phyloP scores from a whole-genome alignment of 1,140 invertebrate genomes.

The Trypoxylus dichotomus region DNA sequence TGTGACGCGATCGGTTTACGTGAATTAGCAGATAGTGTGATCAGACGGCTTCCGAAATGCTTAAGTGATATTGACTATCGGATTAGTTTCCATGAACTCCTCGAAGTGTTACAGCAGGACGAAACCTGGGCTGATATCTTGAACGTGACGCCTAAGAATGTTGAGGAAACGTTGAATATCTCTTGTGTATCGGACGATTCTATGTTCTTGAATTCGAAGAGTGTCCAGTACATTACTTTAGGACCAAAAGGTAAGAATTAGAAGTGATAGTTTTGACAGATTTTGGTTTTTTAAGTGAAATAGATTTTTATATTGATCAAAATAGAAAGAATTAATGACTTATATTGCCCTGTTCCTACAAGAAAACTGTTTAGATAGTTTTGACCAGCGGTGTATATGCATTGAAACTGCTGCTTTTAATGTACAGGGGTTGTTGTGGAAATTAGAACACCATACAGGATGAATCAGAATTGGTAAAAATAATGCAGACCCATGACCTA shows the following conservation, averaged over 20 bases:
- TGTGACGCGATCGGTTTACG: slow-evolving; percentile 65
- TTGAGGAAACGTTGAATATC: slow-evolving; percentile 11
- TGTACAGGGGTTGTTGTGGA: too few species aligned
- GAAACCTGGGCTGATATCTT: slow-evolving; percentile 53
- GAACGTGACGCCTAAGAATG: slow-evolving; percentile 41
- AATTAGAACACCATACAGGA: too few species aligned
- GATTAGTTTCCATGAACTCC: slow-evolving; percentile 70
- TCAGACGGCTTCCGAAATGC: slow-evolving; percentile 57
- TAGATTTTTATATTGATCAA: too few species aligned
- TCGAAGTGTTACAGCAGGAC: slow-evolving; percentile 63
- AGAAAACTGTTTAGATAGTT: too few species aligned
- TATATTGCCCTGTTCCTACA: too few species aligned
- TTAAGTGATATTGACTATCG: slow-evolving; percentile 66
- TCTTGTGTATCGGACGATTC: slow-evolving; percentile 22
- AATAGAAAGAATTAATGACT: too few species aligned
- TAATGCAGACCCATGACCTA: too few species aligned
- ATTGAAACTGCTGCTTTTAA: too few species aligned
- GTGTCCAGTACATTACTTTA: slow-evolving; percentile 48
- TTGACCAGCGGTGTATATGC: too few species aligned
- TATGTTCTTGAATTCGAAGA: slow-evolving; percentile 46
- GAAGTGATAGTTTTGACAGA: too few species aligned
- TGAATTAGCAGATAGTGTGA: slow-evolving; percentile 61
- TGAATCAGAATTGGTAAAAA: too few species aligned
- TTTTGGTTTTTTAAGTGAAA: too few species aligned
- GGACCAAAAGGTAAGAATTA: slow-evolving; percentile 45